Evolutionary conservation across 2,888 invertebrate species (phyloP).

Genomic region (Lasioglossum lativentre): DNA sequence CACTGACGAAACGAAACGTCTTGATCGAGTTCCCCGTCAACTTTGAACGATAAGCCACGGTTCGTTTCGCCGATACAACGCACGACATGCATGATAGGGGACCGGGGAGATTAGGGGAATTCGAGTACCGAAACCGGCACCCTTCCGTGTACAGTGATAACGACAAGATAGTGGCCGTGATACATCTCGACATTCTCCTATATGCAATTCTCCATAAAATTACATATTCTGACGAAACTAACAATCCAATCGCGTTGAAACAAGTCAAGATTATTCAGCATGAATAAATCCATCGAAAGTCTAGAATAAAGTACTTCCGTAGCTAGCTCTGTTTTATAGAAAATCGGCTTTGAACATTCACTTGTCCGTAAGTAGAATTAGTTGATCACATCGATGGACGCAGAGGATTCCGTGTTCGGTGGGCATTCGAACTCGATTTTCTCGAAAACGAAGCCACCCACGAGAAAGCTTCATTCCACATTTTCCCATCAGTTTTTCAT

Average conservation of each 20-base stretch:
- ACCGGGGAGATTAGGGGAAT: conserved; percentile 27
- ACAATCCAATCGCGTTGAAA: neutral
- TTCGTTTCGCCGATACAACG: neutral
- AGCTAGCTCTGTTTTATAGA: neutral
- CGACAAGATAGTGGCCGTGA: neutral
- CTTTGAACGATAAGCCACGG: conserved; percentile 11
- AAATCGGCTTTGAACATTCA: neutral
- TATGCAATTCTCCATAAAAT: neutral
- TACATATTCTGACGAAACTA: neutral
- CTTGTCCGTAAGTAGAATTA: neutral
- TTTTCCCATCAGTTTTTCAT: neutral
- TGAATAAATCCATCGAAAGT: neutral
- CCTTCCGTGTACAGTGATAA: conserved; percentile 17
- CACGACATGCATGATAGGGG: conserved; percentile 23
- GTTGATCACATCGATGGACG: neutral
- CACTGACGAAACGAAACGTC: neutral
- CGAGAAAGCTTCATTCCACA: neutral
- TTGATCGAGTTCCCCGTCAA: neutral
- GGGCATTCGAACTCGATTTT: neutral
- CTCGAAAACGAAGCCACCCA: neutral
- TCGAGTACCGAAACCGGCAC: conserved; percentile 28
- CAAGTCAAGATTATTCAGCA: neutral
- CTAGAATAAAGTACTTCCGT: neutral
- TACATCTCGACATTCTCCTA: neutral
- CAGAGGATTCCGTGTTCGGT: neutral